Percentiles rank a stretch among this genome's conserved stretches.
Evolutionary conservation across 2,888 invertebrate genomes (phyloP).

Genomic region (Parelbella ahira): DNA sequence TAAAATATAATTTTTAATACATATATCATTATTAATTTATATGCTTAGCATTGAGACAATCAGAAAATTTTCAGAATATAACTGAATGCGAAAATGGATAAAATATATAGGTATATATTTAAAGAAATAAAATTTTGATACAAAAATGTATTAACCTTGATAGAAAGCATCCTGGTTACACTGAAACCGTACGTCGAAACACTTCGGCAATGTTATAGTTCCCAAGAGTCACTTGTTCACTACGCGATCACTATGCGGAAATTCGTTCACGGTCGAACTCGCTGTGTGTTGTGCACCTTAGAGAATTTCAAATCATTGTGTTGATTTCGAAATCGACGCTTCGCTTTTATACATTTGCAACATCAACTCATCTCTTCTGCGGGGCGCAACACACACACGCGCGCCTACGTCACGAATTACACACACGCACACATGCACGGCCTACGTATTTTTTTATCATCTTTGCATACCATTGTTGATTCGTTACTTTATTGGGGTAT

Average conservation of each 20-base stretch:
- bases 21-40: too few species aligned
- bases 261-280: conserved; percentile 59
- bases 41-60: too few species aligned
- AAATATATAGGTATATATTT: too few species aligned
- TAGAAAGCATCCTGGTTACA: conserved; percentile 60
- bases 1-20: too few species aligned
- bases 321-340: conserved; percentile 76
- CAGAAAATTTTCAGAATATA: too few species aligned
- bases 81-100: too few species aligned
- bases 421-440: conserved; percentile 46
- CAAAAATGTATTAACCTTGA: conserved; percentile 52
- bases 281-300: conserved; percentile 61
- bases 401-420: conserved; percentile 35
- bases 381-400: conserved; percentile 41
- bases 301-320: conserved; percentile 74
- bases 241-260: conserved; percentile 62
- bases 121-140: too few species aligned
- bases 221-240: conserved; percentile 55
- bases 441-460: conserved; percentile 59
- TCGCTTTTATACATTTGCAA: conserved; percentile 77
- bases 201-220: conserved; percentile 45
- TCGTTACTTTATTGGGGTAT: conserved; percentile 62
- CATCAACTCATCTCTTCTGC: conserved; percentile 68
- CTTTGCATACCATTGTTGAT: conserved; percentile 58
- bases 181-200: conserved; percentile 38